Conservation (phyloP, 2,888 invertebrate species). For the Pammene aurita region DNA sequence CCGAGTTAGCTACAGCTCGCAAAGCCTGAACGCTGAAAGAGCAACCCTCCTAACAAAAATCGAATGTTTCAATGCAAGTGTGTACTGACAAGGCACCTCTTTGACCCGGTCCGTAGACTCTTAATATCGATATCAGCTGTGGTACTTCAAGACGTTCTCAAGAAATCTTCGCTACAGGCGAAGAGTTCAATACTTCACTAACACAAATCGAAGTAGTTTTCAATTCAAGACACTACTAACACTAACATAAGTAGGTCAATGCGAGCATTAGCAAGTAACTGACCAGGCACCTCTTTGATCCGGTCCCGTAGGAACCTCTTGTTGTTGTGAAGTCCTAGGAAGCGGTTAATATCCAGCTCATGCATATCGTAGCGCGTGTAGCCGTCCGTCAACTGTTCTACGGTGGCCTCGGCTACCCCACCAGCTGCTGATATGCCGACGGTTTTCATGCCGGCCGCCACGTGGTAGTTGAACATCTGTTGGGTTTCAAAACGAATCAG, state of each 20-base stretch:
- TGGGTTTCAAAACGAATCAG: constrained; percentile 25
- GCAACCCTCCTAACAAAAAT: too few relatives aligned
- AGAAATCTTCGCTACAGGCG: constrained; percentile 77
- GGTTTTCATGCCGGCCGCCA: constrained; percentile 98
- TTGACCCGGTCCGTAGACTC: constrained; percentile 94
- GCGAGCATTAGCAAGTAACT: constrained; percentile 43
- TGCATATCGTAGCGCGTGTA: constrained; percentile 93
- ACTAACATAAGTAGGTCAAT: too few relatives aligned
- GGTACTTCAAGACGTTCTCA: too few relatives aligned
- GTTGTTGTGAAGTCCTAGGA: constrained; percentile 97
- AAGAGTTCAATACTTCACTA: too few relatives aligned
- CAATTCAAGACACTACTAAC: too few relatives aligned
- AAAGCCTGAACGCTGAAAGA: too few relatives aligned
- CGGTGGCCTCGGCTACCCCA: constrained; percentile 95
- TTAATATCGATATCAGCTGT: constrained; percentile 89
- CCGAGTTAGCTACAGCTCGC: too few relatives aligned
- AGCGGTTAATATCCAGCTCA: constrained; percentile 94
- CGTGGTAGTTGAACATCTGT: constrained; percentile 93
- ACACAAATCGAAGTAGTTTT: too few relatives aligned
- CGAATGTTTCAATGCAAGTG: too few relatives aligned
- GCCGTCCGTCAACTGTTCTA: constrained; percentile 93
- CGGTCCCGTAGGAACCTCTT: constrained; percentile 95
- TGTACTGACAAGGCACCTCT: constrained; percentile 93
- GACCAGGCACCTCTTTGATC: constrained; percentile 95
- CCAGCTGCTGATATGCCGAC: constrained; percentile 97